Evolutionary conservation across 1,140 invertebrate genomes (phyloP), one percentile per base, ranked within the genome.

Genomic region (Magallana angulata): DNA sequence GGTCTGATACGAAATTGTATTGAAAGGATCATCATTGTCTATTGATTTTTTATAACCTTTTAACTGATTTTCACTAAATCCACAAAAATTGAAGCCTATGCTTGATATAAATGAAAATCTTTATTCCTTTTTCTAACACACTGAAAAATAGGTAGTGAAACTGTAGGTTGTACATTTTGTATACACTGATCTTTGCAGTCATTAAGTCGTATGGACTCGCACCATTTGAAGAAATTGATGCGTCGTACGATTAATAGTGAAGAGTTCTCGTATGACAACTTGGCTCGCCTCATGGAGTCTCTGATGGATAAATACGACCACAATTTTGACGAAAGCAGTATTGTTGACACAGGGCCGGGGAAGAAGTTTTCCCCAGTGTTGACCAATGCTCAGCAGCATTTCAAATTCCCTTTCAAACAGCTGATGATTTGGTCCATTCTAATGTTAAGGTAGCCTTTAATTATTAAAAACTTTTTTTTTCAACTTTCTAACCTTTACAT

Each of bases 381-480:
- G 7, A 57, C 7, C 11, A 24, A 24, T n/a, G 85, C 56, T 30
- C 81, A 87, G 57, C 48, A 30, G 6, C 83, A 62, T n/a, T 92
- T 93, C 82, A 92, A 92, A 82, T 82, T 89, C 14, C 94, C 93
- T 12, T 94, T 93, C 87, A 93, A 93, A 85, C 91, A 93, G 81
- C 84, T 94, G 48, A 87, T 94, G 12, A 88, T 94, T 7, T 94
- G 93, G 94, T 92, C 93, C 4, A 84, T 93, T 6, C 88, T 94
- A 12, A 84, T 92, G 68, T 91, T 92, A 48, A 92, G 91, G 93
- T 94, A 71, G 64, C 57, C 5, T 2, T 48, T 48, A 2, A 2
- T 48, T 48, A 48, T 48, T 48, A 48, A 48, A 48, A 48, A 48
- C 36, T 48, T 48, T 4, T 4, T 48, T 48, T 48, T 48, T 48